Conservation (phyloP, 2,888 invertebrate genomes). For the Drosophila imparisetae region DNA sequence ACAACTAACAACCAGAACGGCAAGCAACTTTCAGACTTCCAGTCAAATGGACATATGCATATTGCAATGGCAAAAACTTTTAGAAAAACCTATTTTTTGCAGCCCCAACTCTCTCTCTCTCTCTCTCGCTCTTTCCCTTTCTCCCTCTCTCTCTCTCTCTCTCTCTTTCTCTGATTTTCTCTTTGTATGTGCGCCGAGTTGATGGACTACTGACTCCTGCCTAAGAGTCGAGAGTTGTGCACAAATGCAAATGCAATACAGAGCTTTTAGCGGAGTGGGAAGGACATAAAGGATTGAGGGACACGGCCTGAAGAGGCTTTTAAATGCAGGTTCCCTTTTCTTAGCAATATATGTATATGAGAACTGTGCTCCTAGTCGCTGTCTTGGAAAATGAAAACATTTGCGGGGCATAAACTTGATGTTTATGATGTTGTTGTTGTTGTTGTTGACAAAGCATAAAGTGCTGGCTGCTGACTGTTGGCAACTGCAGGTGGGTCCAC, state of each 20-base stretch:
- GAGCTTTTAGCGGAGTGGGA: not conserved
- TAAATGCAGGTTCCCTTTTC: conserved; percentile 54
- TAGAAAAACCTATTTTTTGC: conserved; percentile 52
- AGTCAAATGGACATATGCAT: conserved; percentile 56
- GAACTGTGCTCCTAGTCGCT: conserved; percentile 29
- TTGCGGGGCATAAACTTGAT: conserved; percentile 54
- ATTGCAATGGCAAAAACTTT: conserved; percentile 63
- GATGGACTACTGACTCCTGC: conserved; percentile 6
- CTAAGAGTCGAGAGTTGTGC: conserved; percentile 20
- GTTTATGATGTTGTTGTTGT: conserved; percentile 19
- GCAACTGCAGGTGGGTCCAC: conserved; percentile 40
- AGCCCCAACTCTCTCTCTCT: conserved; percentile 3
- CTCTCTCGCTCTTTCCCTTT: not conserved
- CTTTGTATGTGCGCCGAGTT: conserved; percentile 15
- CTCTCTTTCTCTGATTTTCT: conserved; percentile 12
- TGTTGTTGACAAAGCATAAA: conserved; percentile 68
- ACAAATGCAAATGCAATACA: conserved; percentile 40
- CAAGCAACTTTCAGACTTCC: conserved; percentile 32
- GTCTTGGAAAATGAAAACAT: conserved; percentile 67
- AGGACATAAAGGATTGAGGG: not conserved
- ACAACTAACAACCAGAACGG: not conserved
- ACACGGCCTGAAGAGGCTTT: conserved; percentile 31
- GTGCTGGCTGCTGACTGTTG: conserved; percentile 47
- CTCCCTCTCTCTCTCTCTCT: not conserved
- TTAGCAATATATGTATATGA: conserved; percentile 12